Conservation (phyloP, 2,888 invertebrate genomes). For the Drosophila paramelanica region DNA sequence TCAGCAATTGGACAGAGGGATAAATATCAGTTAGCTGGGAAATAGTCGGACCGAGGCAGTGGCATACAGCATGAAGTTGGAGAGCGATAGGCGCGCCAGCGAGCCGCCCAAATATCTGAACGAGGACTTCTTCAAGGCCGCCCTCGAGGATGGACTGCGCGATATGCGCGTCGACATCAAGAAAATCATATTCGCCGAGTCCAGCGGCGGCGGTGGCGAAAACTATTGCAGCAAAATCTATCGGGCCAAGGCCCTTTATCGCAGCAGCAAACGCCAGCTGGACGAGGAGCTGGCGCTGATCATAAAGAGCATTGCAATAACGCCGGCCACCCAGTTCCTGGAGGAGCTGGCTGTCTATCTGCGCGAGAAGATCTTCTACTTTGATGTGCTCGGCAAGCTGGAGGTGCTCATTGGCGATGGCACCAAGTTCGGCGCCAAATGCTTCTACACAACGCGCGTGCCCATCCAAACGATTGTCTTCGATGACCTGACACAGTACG, state of each 20-base stretch:
- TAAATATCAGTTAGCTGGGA: background rate
- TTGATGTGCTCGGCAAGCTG: slow-evolving; percentile 84
- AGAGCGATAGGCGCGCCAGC: slow-evolving; percentile 48
- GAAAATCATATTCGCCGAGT: slow-evolving; percentile 77
- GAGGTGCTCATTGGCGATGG: slow-evolving; percentile 84
- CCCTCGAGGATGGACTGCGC: slow-evolving; percentile 81
- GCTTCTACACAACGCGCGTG: slow-evolving; percentile 80
- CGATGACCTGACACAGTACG: slow-evolving; percentile 85
- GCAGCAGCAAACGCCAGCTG: slow-evolving; percentile 76
- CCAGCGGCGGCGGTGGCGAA: slow-evolving; percentile 82
- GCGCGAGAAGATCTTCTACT: slow-evolving; percentile 85
- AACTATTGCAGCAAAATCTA: slow-evolving; percentile 84
- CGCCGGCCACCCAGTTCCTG: slow-evolving; percentile 84
- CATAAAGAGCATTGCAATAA: slow-evolving; percentile 83
- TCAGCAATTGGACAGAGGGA: background rate
- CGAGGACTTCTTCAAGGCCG: slow-evolving; percentile 82
- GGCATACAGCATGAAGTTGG: slow-evolving; percentile 71
- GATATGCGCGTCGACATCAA: slow-evolving; percentile 80
- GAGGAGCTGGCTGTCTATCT: slow-evolving; percentile 85
- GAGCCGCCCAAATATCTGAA: slow-evolving; percentile 81
- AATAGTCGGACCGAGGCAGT: background rate
- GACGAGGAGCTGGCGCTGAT: slow-evolving; percentile 82
- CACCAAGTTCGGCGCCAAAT: slow-evolving; percentile 83
- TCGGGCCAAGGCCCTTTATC: slow-evolving; percentile 75
- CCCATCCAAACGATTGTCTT: slow-evolving; percentile 84